Evolutionary conservation across 92 coral and sea anemone species (phyloP).

Genomic region (Zoanthus gigantus): DNA sequence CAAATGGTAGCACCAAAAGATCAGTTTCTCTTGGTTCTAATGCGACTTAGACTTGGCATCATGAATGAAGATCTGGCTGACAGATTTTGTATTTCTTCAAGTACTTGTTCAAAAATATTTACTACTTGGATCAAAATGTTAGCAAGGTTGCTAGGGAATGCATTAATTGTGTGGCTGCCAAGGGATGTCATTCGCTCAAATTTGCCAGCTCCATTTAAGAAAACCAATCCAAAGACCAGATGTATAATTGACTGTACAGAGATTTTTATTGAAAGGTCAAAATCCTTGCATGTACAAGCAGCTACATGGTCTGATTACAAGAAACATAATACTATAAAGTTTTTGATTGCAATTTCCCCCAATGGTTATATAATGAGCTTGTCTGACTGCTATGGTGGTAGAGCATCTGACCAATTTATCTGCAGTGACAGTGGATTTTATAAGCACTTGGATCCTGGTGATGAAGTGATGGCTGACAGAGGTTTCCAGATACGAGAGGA

Average conservation of each 20-base stretch:
- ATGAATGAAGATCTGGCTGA: conserved; percentile 51
- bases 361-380: conserved; percentile 44
- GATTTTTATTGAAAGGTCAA: conserved; percentile 33
- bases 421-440: conserved; percentile 30
- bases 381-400: conserved; percentile 21
- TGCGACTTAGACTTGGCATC: conserved; percentile 45
- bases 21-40: conserved; percentile 50
- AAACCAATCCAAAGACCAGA: background rate
- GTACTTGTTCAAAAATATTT: conserved; percentile 48
- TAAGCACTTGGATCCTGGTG: conserved; percentile 49
- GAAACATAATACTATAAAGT: background rate
- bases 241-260: conserved; percentile 23
- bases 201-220: conserved; percentile 23
- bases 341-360: conserved; percentile 48
- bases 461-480: conserved; percentile 55
- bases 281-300: conserved; percentile 38
- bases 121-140: conserved; percentile 53
- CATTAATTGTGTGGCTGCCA: conserved; percentile 40
- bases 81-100: conserved; percentile 48
- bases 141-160: conserved; percentile 36
- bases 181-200: conserved; percentile 37
- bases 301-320: conserved; percentile 29
- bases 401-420: conserved; percentile 29
- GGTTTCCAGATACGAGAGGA: conserved; percentile 56
- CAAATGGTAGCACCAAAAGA: conserved; percentile 25